Conservation (phyloP, 2,797 vertebrate genomes). For the Myiotriccus ornatus region DNA sequence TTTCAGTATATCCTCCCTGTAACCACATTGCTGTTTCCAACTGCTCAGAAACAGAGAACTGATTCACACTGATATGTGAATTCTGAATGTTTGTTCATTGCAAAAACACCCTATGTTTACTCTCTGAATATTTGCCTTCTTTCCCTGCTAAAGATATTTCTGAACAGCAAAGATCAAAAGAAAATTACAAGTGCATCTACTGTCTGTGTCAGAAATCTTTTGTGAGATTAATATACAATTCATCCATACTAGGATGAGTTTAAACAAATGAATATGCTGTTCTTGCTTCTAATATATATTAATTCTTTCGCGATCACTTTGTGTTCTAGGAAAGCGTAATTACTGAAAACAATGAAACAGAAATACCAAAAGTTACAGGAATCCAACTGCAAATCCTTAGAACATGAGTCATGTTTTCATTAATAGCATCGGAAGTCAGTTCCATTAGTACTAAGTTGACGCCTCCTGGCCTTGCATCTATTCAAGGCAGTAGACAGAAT, state of each 20-base stretch:
- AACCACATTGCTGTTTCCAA: background rate
- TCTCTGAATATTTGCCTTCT: background rate
- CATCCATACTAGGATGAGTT: background rate
- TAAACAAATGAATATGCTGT: background rate
- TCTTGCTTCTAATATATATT: background rate
- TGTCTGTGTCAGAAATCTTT: background rate
- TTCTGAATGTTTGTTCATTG: background rate
- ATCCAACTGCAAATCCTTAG: conserved; percentile 42
- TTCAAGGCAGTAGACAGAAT: background rate
- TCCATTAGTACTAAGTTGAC: background rate
- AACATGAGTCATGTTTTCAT: conserved; percentile 54
- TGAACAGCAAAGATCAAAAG: background rate
- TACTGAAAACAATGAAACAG: conserved; percentile 35
- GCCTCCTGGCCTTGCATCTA: conserved; percentile 14
- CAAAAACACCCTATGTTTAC: background rate
- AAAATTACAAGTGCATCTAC: background rate
- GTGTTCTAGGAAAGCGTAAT: conserved; percentile 19
- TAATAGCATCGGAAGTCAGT: conserved; percentile 48
- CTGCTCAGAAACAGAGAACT: background rate
- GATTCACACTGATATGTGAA: background rate
- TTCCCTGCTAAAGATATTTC: background rate
- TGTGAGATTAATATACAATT: background rate
- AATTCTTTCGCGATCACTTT: background rate
- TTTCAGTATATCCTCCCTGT: background rate
- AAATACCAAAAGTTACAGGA: conserved; percentile 44